Conservation (phyloP, 1,140 invertebrate species). For the Anastatus disparis region DNA sequence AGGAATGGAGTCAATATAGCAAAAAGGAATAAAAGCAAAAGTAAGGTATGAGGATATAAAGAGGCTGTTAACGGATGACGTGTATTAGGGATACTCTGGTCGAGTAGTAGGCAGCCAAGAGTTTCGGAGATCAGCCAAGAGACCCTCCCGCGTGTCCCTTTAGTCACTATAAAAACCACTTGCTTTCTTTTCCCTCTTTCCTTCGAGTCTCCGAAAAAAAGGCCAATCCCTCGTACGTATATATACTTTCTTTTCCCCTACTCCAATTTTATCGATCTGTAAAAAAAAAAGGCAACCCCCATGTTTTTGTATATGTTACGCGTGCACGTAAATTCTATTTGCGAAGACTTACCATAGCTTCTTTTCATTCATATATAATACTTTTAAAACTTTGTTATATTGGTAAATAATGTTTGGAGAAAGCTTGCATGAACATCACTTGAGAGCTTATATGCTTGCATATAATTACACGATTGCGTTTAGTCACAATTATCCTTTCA, state of each 20-base stretch:
- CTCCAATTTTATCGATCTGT: slow-evolving; percentile 48
- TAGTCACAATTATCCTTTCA: slow-evolving; percentile 29
- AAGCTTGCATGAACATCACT: too few species aligned
- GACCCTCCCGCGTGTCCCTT: slow-evolving; percentile 63
- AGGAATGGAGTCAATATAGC: slow-evolving; percentile 36
- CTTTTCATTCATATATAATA: too few species aligned
- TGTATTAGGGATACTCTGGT: slow-evolving; percentile 68
- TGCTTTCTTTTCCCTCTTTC: slow-evolving; percentile 57
- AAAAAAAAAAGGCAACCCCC: slow-evolving; percentile 48
- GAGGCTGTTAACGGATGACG: slow-evolving; percentile 65
- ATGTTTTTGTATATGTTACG: slow-evolving; percentile 20
- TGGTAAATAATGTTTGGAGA: too few species aligned
- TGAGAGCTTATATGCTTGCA: too few species aligned
- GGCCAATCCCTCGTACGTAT: slow-evolving; percentile 56
- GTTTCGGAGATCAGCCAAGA: slow-evolving; percentile 54
- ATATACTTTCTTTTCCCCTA: background rate
- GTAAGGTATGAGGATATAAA: slow-evolving; percentile 44
- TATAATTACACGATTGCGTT: too few species aligned
- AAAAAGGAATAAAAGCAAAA: slow-evolving; percentile 14
- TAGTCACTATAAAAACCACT: slow-evolving; percentile 66
- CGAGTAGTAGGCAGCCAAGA: slow-evolving; percentile 63
- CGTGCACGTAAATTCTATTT: too few species aligned
- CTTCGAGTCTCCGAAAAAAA: slow-evolving; percentile 66
- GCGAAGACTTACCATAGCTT: too few species aligned
- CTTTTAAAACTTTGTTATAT: too few species aligned